Evolutionary conservation across 2,113 vertebrate genomes (phyloP).

Genomic region (Ptilonorhynchus violaceus): DNA sequence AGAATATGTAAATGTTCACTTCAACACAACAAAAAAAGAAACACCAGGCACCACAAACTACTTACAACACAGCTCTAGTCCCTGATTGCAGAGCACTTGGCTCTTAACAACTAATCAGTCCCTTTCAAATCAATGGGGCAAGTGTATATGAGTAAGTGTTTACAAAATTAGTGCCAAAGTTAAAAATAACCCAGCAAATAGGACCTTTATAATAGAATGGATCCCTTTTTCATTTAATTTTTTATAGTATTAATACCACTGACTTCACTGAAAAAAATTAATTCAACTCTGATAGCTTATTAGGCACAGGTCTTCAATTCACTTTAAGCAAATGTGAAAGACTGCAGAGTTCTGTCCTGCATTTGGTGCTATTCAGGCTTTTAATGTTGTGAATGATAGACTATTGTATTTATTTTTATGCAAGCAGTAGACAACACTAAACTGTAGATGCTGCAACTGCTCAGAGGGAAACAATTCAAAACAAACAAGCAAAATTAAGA

Average conservation of each 20-base stretch:
- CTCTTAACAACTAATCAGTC: neutral
- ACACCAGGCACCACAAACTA: neutral
- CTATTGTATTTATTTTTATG: neutral
- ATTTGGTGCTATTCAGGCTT: neutral
- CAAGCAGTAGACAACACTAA: neutral
- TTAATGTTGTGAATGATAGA: neutral
- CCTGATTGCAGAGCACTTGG: neutral
- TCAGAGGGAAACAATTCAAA: neutral
- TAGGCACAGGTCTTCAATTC: neutral
- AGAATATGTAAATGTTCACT: neutral
- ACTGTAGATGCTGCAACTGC: neutral
- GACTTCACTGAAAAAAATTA: neutral
- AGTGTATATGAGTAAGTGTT: neutral
- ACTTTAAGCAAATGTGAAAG: neutral
- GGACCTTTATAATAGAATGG: neutral
- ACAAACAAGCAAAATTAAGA: neutral
- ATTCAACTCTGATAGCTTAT: neutral
- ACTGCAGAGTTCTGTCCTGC: neutral
- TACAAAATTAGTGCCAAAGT: neutral
- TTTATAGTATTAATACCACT: neutral
- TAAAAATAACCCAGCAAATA: constrained; percentile 11
- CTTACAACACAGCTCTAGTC: neutral
- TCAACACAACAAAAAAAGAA: neutral
- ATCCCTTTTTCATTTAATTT: neutral
- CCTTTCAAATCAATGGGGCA: neutral